Percentiles rank a stretch among this genome's conserved stretches.
phyloP scores from a whole-genome alignment of 2,113 vertebrate genomes.

The Ancistrus triradiatus region DNA sequence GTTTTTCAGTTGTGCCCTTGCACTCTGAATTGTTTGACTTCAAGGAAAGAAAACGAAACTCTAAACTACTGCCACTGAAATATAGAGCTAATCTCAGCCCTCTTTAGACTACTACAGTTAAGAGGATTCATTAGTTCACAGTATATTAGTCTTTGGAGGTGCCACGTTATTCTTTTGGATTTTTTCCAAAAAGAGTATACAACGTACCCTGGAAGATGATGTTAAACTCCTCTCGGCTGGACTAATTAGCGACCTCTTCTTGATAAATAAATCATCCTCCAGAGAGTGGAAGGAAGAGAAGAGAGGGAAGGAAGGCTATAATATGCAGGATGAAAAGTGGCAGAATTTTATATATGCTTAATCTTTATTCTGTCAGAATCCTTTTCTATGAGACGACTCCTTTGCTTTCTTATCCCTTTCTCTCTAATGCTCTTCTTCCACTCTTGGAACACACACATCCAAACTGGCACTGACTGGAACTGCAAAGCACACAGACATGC shows the following conservation, averaged over 20 bases:
- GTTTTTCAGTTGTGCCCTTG: too few relatives aligned
- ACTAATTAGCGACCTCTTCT: slow-evolving; percentile 21
- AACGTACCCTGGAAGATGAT: background rate
- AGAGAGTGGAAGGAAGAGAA: slow-evolving; percentile 4
- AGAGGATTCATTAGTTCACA: background rate
- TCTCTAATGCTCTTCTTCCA: too few relatives aligned
- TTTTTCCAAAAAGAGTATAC: slow-evolving; percentile 8
- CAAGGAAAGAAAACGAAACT: background rate
- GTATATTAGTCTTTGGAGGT: background rate
- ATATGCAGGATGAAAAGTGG: slow-evolving; percentile 16
- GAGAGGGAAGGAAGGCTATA: background rate
- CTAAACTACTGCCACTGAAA: background rate
- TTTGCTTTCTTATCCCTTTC: background rate
- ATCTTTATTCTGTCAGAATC: slow-evolving; percentile 41
- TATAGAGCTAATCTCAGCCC: background rate
- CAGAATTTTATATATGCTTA: slow-evolving; percentile 55
- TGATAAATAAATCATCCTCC: slow-evolving; percentile 17
- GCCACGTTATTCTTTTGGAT: background rate
- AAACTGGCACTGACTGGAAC: background rate
- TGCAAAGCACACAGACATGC: slow-evolving; percentile 25
- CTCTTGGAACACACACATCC: slow-evolving; percentile 37
- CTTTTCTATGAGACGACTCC: background rate
- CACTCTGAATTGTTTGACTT: background rate
- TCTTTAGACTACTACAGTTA: slow-evolving; percentile 13
- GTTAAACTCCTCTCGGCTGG: slow-evolving; percentile 10